These are phyloP conservation scores for Cybosia mesomella DNA, from an alignment of 2,888 invertebrate species.

Conservation along the genomic window DNA sequence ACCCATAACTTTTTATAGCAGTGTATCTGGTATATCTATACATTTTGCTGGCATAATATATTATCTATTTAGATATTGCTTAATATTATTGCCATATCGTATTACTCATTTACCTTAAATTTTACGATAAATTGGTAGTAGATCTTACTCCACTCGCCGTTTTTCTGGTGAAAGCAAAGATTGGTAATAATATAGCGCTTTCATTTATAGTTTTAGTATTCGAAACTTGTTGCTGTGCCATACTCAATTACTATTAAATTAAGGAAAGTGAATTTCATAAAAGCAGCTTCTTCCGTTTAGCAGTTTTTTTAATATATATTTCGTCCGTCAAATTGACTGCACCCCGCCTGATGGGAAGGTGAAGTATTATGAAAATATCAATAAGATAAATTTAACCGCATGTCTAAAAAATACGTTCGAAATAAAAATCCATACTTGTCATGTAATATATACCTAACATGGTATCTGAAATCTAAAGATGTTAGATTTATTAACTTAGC, in stretches of 20 bases:
- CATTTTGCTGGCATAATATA: conserved; percentile 28
- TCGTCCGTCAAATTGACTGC: too few species aligned
- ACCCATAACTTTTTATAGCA: conserved; percentile 37
- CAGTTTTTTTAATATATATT: too few species aligned
- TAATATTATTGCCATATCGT: conserved; percentile 10
- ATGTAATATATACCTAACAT: too few species aligned
- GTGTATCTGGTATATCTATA: conserved; percentile 20
- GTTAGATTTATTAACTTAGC: too few species aligned
- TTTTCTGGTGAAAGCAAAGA: neutral
- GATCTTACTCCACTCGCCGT: neutral
- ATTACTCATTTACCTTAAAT: neutral
- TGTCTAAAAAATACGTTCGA: neutral
- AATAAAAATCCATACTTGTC: neutral
- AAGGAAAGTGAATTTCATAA: neutral
- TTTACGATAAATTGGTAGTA: neutral
- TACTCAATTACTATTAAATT: conserved; percentile 5
- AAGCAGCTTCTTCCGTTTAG: neutral
- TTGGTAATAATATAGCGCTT: neutral
- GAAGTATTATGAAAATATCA: neutral
- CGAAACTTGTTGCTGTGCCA: conserved; percentile 5
- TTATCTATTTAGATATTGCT: neutral
- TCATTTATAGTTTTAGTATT: conserved; percentile 5
- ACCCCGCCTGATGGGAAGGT: too few species aligned
- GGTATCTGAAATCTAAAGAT: too few species aligned
- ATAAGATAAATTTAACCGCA: neutral